Conservation (phyloP, 2,888 invertebrate genomes). For the Agrypnus murinus region DNA sequence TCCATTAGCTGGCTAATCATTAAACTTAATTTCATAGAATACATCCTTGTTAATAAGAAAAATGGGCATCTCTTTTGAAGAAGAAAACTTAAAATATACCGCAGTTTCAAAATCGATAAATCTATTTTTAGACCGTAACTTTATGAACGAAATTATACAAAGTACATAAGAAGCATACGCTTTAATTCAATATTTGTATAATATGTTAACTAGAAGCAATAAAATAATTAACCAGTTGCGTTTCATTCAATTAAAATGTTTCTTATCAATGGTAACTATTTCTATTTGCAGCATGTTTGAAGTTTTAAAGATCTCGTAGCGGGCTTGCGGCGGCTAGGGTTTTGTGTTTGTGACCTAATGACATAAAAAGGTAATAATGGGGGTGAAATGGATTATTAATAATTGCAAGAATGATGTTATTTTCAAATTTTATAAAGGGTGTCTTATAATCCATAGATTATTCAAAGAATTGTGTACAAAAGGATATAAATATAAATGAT, state of each 20-base stretch:
- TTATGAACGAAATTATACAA: conserved; percentile 25
- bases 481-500: no score
- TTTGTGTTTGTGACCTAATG: conserved; percentile 19
- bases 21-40: conserved; percentile 38
- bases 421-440: no score
- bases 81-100: conserved; percentile 19
- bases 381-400: no score
- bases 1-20: conserved; percentile 40
- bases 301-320: background rate
- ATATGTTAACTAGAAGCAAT: background rate
- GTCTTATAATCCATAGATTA: no score
- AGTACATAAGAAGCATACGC: background rate
- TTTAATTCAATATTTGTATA: conserved; percentile 20
- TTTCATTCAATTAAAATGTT: background rate
- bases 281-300: background rate
- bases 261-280: background rate
- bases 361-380: conserved; percentile 2
- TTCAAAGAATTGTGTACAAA: no score
- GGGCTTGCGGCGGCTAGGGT: background rate
- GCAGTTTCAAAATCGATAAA: conserved; percentile 20
- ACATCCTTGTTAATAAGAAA: conserved; percentile 24
- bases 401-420: no score
- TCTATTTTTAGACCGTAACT: conserved; percentile 24
- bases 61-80: conserved; percentile 13
- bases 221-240: background rate